Evolutionary conservation across 2,797 vertebrate genomes (phyloP).

Genomic region (Saxicola maurus): DNA sequence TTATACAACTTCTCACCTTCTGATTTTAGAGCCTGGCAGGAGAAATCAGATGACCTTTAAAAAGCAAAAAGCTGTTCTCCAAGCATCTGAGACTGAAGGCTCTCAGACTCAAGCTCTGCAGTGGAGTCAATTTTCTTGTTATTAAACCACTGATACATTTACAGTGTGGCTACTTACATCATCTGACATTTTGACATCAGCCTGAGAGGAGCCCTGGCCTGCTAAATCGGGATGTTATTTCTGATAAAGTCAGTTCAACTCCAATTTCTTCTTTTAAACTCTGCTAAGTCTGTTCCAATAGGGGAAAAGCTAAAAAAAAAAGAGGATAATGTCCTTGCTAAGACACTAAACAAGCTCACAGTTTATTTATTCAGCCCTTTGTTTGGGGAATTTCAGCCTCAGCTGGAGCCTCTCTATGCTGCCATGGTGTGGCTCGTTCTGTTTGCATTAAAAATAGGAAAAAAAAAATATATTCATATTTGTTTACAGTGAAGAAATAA

Average conservation of each 20-base stretch:
- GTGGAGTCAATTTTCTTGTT: conserved; percentile 21
- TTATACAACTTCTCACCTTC: not conserved
- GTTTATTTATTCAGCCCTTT: not conserved
- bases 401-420: not conserved
- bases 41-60: conserved; percentile 20
- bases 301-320: not conserved
- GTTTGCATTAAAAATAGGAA: not conserved
- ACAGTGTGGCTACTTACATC: not conserved
- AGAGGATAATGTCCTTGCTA: not conserved
- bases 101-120: not conserved
- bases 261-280: not conserved
- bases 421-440: not conserved
- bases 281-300: not conserved
- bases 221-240: not conserved
- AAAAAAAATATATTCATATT: not conserved
- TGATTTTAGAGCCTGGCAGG: not conserved
- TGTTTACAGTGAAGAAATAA: not conserved
- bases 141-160: not conserved
- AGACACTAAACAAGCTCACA: not conserved
- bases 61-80: not conserved
- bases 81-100: not conserved
- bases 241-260: not conserved
- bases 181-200: not conserved
- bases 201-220: not conserved
- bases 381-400: not conserved